Percentiles rank a stretch among this genome's conserved stretches.
phyloP scores from a whole-genome alignment of 2,888 invertebrate species.

The Blera fallax region DNA sequence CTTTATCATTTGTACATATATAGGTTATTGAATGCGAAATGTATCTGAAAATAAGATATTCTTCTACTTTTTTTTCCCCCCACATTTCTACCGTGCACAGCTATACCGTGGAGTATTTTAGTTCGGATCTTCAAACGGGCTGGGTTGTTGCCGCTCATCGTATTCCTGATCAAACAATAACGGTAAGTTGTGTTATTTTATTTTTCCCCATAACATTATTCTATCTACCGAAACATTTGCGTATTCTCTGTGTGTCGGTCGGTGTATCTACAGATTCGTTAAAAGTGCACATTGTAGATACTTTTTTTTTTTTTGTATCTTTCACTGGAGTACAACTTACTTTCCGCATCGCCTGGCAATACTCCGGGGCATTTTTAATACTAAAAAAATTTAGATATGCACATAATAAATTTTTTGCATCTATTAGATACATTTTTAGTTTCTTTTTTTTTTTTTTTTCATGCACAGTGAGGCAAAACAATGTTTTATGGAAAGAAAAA shows the following conservation, averaged over 20 bases:
- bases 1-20: slow-evolving; percentile 69
- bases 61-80: slow-evolving; percentile 12
- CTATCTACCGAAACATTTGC: slow-evolving; percentile 54
- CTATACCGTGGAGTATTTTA: slow-evolving; percentile 90
- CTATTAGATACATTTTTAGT: slow-evolving; percentile 53
- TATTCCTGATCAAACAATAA: slow-evolving; percentile 87
- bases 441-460: neutral
- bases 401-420: slow-evolving; percentile 68
- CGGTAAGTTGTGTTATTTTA: slow-evolving; percentile 82
- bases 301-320: slow-evolving; percentile 1
- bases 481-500: neutral
- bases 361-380: slow-evolving; percentile 38
- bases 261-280: slow-evolving; percentile 26
- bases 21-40: slow-evolving; percentile 71
- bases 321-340: slow-evolving; percentile 48
- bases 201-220: slow-evolving; percentile 59
- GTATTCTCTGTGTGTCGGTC: slow-evolving; percentile 13
- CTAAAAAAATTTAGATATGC: slow-evolving; percentile 72
- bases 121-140: slow-evolving; percentile 89
- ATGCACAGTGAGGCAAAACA: slow-evolving; percentile 7
- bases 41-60: slow-evolving; percentile 57
- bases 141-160: slow-evolving; percentile 88
- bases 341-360: slow-evolving; percentile 59
- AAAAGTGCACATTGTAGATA: slow-evolving; percentile 11
- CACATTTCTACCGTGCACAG: slow-evolving; percentile 81